A percentile compares a stretch with the other conserved stretches of the same genome.
These are phyloP conservation scores for Gallinago paraguaiae DNA, from an alignment of 2,113 vertebrate species.

Conservation along the genomic window DNA sequence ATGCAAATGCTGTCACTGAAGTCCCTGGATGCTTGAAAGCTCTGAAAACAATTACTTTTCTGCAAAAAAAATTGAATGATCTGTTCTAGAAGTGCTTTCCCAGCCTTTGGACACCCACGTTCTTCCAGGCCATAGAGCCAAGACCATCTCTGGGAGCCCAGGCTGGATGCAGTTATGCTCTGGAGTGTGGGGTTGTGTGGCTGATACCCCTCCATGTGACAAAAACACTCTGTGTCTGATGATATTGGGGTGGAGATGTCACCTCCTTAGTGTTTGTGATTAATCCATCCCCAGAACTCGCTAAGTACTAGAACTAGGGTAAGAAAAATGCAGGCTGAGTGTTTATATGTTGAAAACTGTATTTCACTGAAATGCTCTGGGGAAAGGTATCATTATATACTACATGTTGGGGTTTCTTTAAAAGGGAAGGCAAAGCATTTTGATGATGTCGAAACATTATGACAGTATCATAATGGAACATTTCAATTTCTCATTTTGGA, in stretches of 20 bases:
- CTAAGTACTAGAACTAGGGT: not conserved
- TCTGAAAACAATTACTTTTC: not conserved
- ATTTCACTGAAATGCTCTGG: not conserved
- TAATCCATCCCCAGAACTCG: not conserved
- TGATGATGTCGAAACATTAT: not conserved
- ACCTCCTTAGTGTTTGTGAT: not conserved
- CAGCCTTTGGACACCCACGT: not conserved
- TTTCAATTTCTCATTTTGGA: not conserved
- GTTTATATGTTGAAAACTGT: not conserved
- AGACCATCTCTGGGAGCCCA: accelerated
- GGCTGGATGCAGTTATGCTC: not conserved
- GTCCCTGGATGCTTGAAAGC: not conserved
- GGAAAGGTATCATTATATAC: not conserved
- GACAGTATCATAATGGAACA: not conserved
- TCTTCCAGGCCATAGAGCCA: not conserved
- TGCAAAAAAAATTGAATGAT: not conserved
- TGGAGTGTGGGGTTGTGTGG: not conserved
- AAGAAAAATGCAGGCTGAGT: not conserved
- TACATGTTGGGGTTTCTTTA: not conserved
- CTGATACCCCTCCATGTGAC: not conserved
- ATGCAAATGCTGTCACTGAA: not conserved
- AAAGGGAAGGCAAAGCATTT: not conserved
- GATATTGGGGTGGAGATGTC: not conserved
- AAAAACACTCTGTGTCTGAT: not conserved
- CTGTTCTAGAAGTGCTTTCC: not conserved